Conservation (phyloP, 2,888 invertebrate species). For the Buathra laborator region DNA sequence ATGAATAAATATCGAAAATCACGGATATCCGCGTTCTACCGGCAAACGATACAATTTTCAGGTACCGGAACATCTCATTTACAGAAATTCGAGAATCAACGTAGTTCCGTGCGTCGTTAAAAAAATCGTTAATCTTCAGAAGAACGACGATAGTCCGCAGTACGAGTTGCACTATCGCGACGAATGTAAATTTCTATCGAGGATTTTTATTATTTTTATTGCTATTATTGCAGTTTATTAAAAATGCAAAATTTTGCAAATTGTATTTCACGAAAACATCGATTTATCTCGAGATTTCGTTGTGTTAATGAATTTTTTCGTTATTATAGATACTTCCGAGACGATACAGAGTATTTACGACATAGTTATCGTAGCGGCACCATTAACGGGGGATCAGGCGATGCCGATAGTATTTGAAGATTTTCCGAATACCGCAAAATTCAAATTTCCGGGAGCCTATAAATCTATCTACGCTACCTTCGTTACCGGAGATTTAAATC, state of each 20-base stretch:
- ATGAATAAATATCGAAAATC: conserved; percentile 3
- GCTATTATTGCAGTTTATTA: no score
- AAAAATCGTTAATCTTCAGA: conserved; percentile 74
- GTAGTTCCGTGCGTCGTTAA: conserved; percentile 75
- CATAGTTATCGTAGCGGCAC: conserved; percentile 87
- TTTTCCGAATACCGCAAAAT: conserved; percentile 80
- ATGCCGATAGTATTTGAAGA: conserved; percentile 85
- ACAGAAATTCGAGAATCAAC: conserved; percentile 75
- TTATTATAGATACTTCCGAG: conserved; percentile 71
- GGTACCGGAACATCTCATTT: conserved; percentile 80
- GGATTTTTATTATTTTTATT: neutral
- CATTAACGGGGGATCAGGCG: conserved; percentile 85
- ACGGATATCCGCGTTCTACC: neutral
- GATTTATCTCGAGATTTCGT: neutral
- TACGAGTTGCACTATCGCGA: conserved; percentile 79
- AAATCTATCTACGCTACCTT: conserved; percentile 87
- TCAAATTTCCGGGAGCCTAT: conserved; percentile 84
- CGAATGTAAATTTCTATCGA: conserved; percentile 69
- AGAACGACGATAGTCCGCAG: conserved; percentile 56
- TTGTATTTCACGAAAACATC: neutral
- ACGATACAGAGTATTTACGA: conserved; percentile 84
- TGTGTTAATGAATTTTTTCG: conserved; percentile 38
- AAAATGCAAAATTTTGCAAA: no score
- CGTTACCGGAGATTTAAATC: conserved; percentile 86
- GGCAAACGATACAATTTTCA: conserved; percentile 67